Base-by-base conservation (phyloP, 1,140 invertebrate genomes). In the Drosophila cardini region DNA sequence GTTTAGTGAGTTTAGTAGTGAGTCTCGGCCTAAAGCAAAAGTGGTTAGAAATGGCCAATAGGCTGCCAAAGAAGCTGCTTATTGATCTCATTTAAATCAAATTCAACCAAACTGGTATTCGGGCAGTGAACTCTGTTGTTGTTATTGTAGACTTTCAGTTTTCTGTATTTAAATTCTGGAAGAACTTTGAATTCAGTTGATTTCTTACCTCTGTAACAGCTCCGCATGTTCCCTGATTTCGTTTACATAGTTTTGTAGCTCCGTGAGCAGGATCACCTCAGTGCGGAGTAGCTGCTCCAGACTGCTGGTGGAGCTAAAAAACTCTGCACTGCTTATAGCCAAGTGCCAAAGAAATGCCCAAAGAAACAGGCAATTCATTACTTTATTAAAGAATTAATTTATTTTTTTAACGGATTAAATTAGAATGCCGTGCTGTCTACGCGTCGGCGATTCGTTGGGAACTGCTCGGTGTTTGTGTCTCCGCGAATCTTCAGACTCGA, bases 281-380 rank as follows among this genome's bases (percentile, higher is more conserved):
- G 97, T 98, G 80, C 96, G 94, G 7, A 98, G 92, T 7, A 98
- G 93, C 74, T 96, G 95, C 91, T 98, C 96, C 89, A 98, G 94
- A 72, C 98, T 97, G 4, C 95, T 95, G 71, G 98, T 93, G 4
- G 97, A 97, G 0, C 97, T 98, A 90, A 96, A 98, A 6, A 98
- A 92, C 91, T 98, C 89, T 0, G 40, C 83, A 43, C 32, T 60
- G n/a, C 32, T 52, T 11, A 38, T 34, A 21, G 56, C 6, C 7
- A 78, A 10, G 36, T 78, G 76, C 30, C 73, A 36, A 8, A 46
- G 18, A 11, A 67, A n/a, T 8, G 78, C n/a, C n/a, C 72, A 53
- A 38, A 74, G 16, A 50, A 43, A 43, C 1, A 30, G 8, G 13
- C 8, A 62, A 61, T 26, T 42, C 83, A 78, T 57, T 72, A 16